phyloP scores from a whole-genome alignment of 2,888 invertebrate genomes.

The Tipula helvola region DNA sequence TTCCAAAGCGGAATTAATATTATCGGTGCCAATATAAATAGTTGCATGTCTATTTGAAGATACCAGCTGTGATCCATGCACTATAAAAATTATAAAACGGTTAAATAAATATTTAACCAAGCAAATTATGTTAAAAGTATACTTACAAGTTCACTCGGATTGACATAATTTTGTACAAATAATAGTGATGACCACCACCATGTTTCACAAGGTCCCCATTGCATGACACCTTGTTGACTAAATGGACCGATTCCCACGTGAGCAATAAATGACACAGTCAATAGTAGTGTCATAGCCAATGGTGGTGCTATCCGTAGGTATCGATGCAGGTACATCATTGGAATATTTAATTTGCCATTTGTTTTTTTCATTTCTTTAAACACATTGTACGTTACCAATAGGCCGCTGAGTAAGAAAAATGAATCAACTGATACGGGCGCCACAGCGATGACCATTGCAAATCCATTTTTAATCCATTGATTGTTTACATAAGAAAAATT shows the following conservation, averaged over 20 bases:
- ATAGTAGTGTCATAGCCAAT: constrained; percentile 38
- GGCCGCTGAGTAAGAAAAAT: constrained; percentile 45
- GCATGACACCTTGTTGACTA: constrained; percentile 33
- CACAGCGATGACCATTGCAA: constrained; percentile 21
- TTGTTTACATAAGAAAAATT: constrained; percentile 18
- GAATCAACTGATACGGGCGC: constrained; percentile 44
- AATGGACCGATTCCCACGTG: constrained; percentile 41
- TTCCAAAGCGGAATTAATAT: constrained; percentile 38
- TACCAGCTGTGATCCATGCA: constrained; percentile 47
- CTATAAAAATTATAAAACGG: constrained; percentile 18
- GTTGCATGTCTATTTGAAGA: constrained; percentile 44
- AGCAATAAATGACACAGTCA: constrained; percentile 38
- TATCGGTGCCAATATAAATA: constrained; percentile 42
- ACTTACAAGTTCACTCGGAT: constrained; percentile 18
- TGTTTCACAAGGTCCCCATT: constrained; percentile 19
- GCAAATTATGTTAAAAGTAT: neutral
- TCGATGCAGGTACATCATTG: constrained; percentile 34
- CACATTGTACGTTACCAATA: constrained; percentile 33
- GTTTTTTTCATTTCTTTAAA: constrained; percentile 21
- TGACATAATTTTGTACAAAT: constrained; percentile 29
- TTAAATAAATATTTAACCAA: neutral
- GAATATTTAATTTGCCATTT: constrained; percentile 29
- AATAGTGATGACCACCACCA: constrained; percentile 30
- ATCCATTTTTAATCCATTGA: constrained; percentile 11
- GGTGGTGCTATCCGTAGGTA: constrained; percentile 42